phyloP scores from a whole-genome alignment of 2,113 vertebrate species.

The Terrapene triunguis region DNA sequence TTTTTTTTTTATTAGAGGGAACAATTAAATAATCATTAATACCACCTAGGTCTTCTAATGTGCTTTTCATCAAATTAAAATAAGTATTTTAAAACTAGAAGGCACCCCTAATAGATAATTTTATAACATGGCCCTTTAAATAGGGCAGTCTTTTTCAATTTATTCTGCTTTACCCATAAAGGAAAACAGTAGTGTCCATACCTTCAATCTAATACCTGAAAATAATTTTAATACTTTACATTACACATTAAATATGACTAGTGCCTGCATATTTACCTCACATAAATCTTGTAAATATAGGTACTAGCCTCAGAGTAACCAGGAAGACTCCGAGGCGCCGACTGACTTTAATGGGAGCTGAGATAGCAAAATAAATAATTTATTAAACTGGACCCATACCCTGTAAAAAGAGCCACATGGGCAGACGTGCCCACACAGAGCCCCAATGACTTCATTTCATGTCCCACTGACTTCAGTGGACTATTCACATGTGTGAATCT shows the following conservation, averaged over 20 bases:
- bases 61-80: not conserved
- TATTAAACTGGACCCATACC: not conserved
- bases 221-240: not conserved
- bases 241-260: not conserved
- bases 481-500: not conserved
- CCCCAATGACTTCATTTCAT: not conserved
- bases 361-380: not conserved
- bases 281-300: not conserved
- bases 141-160: not conserved
- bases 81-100: not conserved
- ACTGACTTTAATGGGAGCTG: not conserved
- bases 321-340: not conserved
- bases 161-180: not conserved
- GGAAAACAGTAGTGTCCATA: not conserved
- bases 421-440: not conserved
- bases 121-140: not conserved
- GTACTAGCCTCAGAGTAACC: not conserved
- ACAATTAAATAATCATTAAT: not conserved
- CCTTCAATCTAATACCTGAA: not conserved
- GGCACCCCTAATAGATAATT: not conserved
- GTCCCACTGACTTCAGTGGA: not conserved
- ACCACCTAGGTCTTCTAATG: not conserved
- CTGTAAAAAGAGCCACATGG: not conserved
- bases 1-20: not conserved
- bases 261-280: not conserved